These are phyloP conservation scores for Aviceda subcristata DNA, from an alignment of 2,113 vertebrate species.

Conservation along the genomic window DNA sequence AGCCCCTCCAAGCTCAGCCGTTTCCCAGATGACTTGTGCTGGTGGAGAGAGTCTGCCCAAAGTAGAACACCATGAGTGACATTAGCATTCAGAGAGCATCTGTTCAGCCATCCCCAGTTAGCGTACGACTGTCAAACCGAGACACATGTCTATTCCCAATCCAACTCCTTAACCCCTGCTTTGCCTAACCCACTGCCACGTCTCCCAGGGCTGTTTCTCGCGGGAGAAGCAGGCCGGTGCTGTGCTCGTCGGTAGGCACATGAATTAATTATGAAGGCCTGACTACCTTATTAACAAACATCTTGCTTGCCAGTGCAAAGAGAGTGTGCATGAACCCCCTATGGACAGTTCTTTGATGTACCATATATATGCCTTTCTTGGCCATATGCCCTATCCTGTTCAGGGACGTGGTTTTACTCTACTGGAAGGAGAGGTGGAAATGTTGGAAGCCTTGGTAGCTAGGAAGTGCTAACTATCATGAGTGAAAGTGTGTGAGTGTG, in stretches of 20 bases:
- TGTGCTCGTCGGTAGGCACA: neutral
- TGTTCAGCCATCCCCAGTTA: conserved; percentile 64
- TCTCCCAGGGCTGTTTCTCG: neutral
- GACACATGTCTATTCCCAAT: conserved; percentile 58
- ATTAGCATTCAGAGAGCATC: conserved; percentile 67
- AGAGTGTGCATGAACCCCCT: neutral
- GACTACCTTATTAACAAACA: neutral
- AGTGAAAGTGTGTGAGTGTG: neutral
- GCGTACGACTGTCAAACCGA: conserved; percentile 56
- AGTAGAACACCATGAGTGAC: conserved; percentile 64
- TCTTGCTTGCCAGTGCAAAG: neutral
- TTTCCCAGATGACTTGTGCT: conserved; percentile 42
- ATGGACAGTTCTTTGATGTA: neutral
- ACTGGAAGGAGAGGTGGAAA: neutral
- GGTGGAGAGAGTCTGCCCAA: conserved; percentile 57
- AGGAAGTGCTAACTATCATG: neutral
- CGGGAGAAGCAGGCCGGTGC: neutral
- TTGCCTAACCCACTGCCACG: neutral
- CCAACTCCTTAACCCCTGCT: conserved; percentile 62
- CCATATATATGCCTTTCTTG: neutral
- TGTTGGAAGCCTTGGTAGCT: neutral
- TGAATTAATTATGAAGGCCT: conserved; percentile 20
- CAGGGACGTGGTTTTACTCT: neutral
- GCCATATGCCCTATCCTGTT: neutral
- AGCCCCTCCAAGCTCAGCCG: neutral